These are phyloP conservation scores for Resseliella maxima DNA, from an alignment of 2,888 invertebrate species.

Conservation along the genomic window DNA sequence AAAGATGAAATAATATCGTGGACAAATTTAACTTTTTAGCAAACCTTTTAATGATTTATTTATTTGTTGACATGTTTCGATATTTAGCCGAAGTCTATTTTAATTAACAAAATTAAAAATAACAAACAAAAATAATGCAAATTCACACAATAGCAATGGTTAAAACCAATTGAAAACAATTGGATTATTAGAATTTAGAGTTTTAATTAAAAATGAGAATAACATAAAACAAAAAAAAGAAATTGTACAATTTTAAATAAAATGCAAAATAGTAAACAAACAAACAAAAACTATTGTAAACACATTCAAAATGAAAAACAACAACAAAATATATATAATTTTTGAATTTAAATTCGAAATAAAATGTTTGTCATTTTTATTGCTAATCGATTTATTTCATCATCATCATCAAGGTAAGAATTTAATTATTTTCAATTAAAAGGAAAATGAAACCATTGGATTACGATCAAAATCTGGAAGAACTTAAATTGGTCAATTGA, in stretches of 20 bases:
- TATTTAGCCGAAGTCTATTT: background rate
- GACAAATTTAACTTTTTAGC: background rate
- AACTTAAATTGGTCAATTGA: no score
- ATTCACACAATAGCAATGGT: background rate
- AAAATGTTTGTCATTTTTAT: background rate
- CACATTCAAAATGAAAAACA: background rate
- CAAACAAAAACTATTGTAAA: conserved; percentile 25
- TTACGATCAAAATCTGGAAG: no score
- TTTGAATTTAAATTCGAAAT: conserved; percentile 21
- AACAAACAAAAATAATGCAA: background rate
- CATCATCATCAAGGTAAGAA: no score
- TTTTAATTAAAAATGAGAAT: background rate
- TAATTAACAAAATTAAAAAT: background rate
- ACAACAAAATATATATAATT: conserved; percentile 14
- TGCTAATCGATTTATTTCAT: no score
- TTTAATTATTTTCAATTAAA: no score
- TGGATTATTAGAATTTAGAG: conserved; percentile 17
- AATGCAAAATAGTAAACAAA: no score
- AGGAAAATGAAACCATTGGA: no score
- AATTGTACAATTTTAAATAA: conserved; percentile 11
- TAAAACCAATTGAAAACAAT: conserved; percentile 19
- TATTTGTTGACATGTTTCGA: conserved; percentile 5
- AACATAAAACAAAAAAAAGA: no score
- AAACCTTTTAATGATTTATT: background rate
- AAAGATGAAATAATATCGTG: background rate